phyloP scores from a whole-genome alignment of 2,113 vertebrate species.

The Hucho hucho region DNA sequence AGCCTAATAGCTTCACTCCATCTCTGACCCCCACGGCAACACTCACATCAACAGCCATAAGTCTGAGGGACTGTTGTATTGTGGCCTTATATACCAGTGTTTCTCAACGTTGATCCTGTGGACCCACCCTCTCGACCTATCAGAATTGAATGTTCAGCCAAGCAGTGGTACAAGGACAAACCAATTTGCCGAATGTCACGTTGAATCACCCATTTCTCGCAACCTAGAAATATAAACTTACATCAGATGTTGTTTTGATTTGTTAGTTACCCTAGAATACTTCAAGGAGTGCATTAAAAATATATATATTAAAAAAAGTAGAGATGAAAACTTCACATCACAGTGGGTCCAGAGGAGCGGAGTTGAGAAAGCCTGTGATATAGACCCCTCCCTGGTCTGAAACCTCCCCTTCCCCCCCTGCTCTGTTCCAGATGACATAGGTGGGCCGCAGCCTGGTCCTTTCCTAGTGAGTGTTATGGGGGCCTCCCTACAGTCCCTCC shows the following conservation, averaged over 20 bases:
- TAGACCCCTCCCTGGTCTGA: constrained; percentile 2
- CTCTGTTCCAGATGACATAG: constrained; percentile 91
- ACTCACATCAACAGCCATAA: too few species aligned
- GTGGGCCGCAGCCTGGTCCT: constrained; percentile 89
- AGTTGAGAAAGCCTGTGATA: not conserved
- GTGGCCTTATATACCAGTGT: not conserved
- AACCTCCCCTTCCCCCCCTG: constrained; percentile 55
- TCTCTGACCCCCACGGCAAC: too few species aligned
- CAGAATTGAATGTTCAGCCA: too few species aligned
- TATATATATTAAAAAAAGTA: not conserved
- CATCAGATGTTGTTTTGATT: not conserved
- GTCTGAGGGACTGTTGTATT: not conserved
- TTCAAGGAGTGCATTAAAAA: not conserved
- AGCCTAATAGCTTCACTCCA: too few species aligned
- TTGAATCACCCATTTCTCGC: not conserved
- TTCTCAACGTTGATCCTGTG: not conserved
- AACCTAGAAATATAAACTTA: not conserved
- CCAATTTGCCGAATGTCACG: not conserved
- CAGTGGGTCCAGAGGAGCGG: not conserved
- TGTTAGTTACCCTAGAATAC: not conserved
- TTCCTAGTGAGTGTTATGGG: constrained; percentile 92
- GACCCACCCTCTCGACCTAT: not conserved
- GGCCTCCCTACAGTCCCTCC: constrained; percentile 94
- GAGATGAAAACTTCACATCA: not conserved
- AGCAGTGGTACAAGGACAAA: too few species aligned